Evolutionary conservation across 1,140 invertebrate genomes (phyloP).

Genomic region (Bombus balteatus): DNA sequence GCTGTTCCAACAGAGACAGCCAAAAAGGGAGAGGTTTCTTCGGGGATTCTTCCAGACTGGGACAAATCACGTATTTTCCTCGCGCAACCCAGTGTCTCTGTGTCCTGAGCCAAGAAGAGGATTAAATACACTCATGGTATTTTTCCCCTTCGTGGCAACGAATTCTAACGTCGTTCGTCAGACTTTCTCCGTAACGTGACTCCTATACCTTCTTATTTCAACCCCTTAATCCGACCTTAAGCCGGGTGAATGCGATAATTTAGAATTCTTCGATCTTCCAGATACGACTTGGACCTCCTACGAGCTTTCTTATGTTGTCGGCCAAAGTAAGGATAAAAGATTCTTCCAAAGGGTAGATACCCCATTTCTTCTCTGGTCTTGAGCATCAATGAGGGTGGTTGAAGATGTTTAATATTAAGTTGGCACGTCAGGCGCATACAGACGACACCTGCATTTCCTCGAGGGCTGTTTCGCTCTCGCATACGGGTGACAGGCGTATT

Average conservation of each 20-base stretch:
- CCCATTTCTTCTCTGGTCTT: not conserved
- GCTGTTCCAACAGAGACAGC: not conserved
- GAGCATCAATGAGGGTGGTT: not conserved
- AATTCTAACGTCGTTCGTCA: not conserved
- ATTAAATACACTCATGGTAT: conserved; percentile 30
- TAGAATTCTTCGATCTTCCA: not conserved
- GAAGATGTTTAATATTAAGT: not conserved
- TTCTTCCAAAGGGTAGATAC: not conserved
- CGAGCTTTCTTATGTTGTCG: not conserved
- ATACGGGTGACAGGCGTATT: conserved; percentile 3
- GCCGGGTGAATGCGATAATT: not conserved
- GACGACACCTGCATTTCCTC: conserved; percentile 18
- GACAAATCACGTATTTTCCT: conserved; percentile 52
- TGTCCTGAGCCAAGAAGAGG: conserved; percentile 40
- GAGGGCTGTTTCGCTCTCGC: not conserved
- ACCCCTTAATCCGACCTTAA: conserved; percentile 4
- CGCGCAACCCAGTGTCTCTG: conserved; percentile 9
- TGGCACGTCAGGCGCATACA: not conserved
- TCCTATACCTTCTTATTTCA: not conserved
- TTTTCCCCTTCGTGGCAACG: not conserved
- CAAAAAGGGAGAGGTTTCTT: not conserved
- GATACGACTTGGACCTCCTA: not conserved
- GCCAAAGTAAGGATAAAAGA: not conserved
- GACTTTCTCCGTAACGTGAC: conserved; percentile 36
- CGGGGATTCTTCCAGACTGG: conserved; percentile 3